Evolutionary conservation across 2,797 vertebrate species (phyloP).

Genomic region (Danio tinwini): DNA sequence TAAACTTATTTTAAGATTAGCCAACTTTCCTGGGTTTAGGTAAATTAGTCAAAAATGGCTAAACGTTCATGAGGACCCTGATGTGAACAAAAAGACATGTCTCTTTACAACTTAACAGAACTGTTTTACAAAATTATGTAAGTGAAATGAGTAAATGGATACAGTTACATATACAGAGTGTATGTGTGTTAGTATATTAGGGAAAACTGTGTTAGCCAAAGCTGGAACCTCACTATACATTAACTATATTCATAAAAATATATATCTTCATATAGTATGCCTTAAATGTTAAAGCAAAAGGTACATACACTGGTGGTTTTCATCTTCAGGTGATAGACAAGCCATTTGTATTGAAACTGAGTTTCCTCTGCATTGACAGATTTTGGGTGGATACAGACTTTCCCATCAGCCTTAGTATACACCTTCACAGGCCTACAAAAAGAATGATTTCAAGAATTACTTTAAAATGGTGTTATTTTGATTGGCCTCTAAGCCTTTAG

Average conservation of each 20-base stretch:
- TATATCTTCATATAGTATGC: no score
- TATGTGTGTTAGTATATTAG: neutral
- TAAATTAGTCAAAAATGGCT: no score
- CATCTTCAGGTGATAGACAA: constrained; percentile 99
- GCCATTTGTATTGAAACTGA: constrained; percentile 93
- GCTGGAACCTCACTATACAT: neutral
- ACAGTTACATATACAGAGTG: neutral
- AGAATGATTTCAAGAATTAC: neutral
- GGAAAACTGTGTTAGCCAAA: neutral
- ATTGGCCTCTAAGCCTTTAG: no score
- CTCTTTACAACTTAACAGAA: neutral
- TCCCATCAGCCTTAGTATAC: constrained; percentile 93
- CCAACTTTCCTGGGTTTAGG: no score
- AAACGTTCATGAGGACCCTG: no score
- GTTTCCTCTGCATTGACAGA: constrained; percentile 94
- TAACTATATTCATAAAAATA: no score
- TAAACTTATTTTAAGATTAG: no score
- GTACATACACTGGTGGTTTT: constrained; percentile 91
- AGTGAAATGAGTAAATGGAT: constrained; percentile 11
- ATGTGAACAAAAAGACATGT: constrained; percentile 3
- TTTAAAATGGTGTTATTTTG: neutral
- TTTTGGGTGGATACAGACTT: constrained; percentile 94
- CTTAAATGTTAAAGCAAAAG: no score
- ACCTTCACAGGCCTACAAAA: constrained; percentile 84
- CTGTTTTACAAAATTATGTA: neutral